Percentiles rank a stretch among this genome's conserved stretches.
Conservation (phyloP, 2,113 vertebrate genomes). For the Colossoma macropomum region DNA sequence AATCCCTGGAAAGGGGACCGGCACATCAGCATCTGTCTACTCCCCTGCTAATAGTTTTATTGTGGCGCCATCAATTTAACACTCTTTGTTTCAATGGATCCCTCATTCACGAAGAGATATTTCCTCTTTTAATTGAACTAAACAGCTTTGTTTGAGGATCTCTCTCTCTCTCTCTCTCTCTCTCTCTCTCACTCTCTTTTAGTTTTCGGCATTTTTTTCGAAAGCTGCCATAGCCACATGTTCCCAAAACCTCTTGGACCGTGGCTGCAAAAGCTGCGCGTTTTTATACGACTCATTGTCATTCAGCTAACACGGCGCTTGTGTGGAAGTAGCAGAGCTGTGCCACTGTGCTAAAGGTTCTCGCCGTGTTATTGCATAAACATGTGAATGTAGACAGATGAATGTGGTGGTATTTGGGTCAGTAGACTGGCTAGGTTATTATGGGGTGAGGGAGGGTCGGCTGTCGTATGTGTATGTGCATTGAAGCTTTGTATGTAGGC, state of each 20-base stretch:
- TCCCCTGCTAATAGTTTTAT: conserved; percentile 85
- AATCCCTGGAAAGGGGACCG: conserved; percentile 84
- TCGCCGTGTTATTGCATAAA: not conserved
- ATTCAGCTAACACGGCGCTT: conserved; percentile 24
- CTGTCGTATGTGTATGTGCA: not conserved
- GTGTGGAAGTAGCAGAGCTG: not conserved
- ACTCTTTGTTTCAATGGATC: conserved; percentile 76
- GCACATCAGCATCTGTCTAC: conserved; percentile 84
- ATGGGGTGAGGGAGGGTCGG: conserved; percentile 17
- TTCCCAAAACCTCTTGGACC: conserved; percentile 49
- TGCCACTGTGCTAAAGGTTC: conserved; percentile 14
- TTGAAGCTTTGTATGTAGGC: not conserved
- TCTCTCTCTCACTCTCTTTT: conserved; percentile 52
- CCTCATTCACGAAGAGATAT: conserved; percentile 73
- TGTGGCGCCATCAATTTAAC: conserved; percentile 83
- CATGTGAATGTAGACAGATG: conserved; percentile 3
- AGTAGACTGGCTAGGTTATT: conserved; percentile 19
- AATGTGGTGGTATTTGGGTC: conserved; percentile 43
- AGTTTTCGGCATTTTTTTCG: conserved; percentile 56
- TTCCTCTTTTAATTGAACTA: conserved; percentile 78
- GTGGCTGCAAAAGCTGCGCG: conserved; percentile 34
- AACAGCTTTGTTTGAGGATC: conserved; percentile 79
- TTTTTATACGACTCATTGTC: conserved; percentile 37
- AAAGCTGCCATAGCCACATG: conserved; percentile 50
- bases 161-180: conserved; percentile 40